phyloP scores from a whole-genome alignment of 2,888 invertebrate species.

The Holacanthella duospinosa region DNA sequence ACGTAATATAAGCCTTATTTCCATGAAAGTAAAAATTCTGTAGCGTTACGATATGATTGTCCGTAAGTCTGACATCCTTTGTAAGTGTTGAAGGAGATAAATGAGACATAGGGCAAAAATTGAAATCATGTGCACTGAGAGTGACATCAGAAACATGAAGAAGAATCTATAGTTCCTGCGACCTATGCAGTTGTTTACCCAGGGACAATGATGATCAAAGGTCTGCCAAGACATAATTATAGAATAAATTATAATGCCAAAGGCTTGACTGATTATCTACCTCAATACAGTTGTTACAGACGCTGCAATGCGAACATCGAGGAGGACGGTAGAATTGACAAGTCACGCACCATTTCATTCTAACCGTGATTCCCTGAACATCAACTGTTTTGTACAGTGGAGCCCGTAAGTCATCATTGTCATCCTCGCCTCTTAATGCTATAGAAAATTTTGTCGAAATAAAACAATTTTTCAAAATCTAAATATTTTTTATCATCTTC shows the following conservation, averaged over 20 bases:
- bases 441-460: constrained; percentile 30
- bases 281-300: constrained; percentile 97
- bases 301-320: constrained; percentile 96
- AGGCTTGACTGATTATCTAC: constrained; percentile 45
- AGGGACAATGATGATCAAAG: constrained; percentile 98
- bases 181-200: constrained; percentile 96
- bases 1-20: not conserved
- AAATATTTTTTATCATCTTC: not conserved
- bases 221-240: constrained; percentile 55
- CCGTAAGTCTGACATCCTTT: constrained; percentile 64
- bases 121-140: constrained; percentile 94
- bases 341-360: constrained; percentile 99
- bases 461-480: constrained; percentile 1
- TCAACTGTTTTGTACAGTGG: constrained; percentile 94
- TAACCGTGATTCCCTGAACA: constrained; percentile 94
- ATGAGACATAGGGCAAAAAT: constrained; percentile 89
- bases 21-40: not conserved
- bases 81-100: constrained; percentile 77
- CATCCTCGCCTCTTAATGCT: constrained; percentile 94
- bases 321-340: constrained; percentile 99
- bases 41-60: constrained; percentile 51
- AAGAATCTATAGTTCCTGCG: constrained; percentile 96
- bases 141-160: constrained; percentile 93
- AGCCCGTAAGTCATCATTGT: constrained; percentile 93
- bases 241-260: constrained; percentile 22